These are phyloP conservation scores for Drosophila limbata DNA, from an alignment of 2,888 invertebrate species.

Conservation along the genomic window DNA sequence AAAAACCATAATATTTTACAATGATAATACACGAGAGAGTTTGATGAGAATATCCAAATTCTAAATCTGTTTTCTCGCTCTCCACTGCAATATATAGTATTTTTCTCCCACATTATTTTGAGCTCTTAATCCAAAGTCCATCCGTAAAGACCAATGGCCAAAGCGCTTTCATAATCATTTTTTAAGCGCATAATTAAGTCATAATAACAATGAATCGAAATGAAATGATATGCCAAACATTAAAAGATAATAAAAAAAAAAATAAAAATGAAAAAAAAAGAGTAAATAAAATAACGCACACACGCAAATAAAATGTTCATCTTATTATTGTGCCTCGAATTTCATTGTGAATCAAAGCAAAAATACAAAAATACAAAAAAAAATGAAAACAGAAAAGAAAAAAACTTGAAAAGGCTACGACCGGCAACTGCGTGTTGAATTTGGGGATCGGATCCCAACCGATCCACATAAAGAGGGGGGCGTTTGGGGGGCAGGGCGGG, in stretches of 20 bases:
- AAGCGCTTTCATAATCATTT: constrained; percentile 52
- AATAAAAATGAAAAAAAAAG: constrained; percentile 14
- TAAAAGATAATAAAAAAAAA: constrained; percentile 28
- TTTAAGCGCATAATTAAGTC: constrained; percentile 80
- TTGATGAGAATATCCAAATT: neutral
- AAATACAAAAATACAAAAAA: too few species aligned
- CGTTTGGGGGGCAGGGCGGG: neutral
- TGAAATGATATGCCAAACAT: constrained; percentile 70
- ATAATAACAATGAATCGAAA: constrained; percentile 62
- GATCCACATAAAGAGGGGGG: neutral
- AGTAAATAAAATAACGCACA: constrained; percentile 24
- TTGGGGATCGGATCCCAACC: constrained; percentile 24
- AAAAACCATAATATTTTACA: neutral
- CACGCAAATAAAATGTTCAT: constrained; percentile 71
- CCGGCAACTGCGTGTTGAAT: constrained; percentile 57
- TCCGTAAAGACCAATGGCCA: constrained; percentile 50
- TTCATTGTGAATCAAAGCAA: constrained; percentile 75
- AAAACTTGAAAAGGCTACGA: constrained; percentile 69
- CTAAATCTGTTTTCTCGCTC: neutral
- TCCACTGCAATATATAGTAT: neutral
- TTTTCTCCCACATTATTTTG: neutral
- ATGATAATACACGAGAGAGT: neutral
- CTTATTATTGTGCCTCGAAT: constrained; percentile 72
- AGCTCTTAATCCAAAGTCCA: constrained; percentile 16
- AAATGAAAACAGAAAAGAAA: neutral